These are phyloP conservation scores for Drosophila eugracilis DNA, from an alignment of 1,140 invertebrate species.

Conservation along the genomic window DNA sequence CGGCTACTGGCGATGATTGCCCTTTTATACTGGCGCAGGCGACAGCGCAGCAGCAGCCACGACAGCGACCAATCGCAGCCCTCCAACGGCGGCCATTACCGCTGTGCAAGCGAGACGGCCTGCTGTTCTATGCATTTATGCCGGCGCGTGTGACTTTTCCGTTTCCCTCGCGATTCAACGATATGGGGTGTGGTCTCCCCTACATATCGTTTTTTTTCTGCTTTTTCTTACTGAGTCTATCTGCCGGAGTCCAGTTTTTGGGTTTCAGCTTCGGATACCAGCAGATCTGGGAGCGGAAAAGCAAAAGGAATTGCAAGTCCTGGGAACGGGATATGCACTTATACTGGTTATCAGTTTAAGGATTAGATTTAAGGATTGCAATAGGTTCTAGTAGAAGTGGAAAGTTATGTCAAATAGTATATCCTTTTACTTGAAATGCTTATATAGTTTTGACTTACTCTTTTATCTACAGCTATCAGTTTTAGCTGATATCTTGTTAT, in stretches of 20 bases:
- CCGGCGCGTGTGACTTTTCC: conserved; percentile 73
- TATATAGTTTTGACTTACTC: no score
- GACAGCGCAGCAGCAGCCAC: conserved; percentile 48
- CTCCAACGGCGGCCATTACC: conserved; percentile 58
- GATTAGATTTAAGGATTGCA: not conserved
- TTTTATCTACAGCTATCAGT: no score
- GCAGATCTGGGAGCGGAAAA: conserved; percentile 34
- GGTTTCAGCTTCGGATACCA: conserved; percentile 19
- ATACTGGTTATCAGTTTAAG: not conserved
- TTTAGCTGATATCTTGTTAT: no score
- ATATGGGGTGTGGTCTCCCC: conserved; percentile 43
- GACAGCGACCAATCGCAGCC: conserved; percentile 69
- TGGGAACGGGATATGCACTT: conserved; percentile 15
- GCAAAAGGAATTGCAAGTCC: no score
- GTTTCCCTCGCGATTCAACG: conserved; percentile 20
- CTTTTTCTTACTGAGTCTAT: conserved; percentile 5
- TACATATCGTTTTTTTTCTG: not conserved
- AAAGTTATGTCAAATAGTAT: no score
- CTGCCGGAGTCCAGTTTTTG: conserved; percentile 45
- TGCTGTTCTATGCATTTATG: conserved; percentile 39
- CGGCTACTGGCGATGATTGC: conserved; percentile 82
- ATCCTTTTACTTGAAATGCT: no score
- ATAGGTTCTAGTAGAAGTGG: no score
- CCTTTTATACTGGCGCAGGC: conserved; percentile 82
- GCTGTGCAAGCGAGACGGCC: conserved; percentile 23